Evolutionary conservation across 2,797 vertebrate species (phyloP).

Genomic region (Sebastes trivittatus): DNA sequence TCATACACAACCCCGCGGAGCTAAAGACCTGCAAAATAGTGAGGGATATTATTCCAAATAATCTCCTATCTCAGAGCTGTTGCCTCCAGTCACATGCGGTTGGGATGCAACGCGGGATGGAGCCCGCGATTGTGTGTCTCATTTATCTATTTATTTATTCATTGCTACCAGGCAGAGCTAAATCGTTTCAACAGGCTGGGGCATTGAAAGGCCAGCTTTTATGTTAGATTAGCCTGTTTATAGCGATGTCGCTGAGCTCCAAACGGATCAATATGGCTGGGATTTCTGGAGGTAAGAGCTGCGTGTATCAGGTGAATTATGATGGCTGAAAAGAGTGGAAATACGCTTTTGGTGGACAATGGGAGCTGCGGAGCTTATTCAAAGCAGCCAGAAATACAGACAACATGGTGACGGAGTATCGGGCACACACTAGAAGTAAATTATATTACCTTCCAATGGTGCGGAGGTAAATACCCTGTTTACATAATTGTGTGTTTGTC

Average conservation of each 20-base stretch:
- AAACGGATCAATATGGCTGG: slow-evolving; percentile 70
- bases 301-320: slow-evolving; percentile 61
- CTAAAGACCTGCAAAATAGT: slow-evolving; percentile 37
- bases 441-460: slow-evolving; percentile 39
- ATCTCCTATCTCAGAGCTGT: slow-evolving; percentile 49
- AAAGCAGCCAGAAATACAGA: slow-evolving; percentile 42
- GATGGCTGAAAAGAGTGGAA: slow-evolving; percentile 61
- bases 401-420: slow-evolving; percentile 16
- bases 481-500: slow-evolving; percentile 71
- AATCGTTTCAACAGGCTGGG: slow-evolving; percentile 69
- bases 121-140: slow-evolving; percentile 56
- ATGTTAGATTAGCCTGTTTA: slow-evolving; percentile 78
- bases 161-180: slow-evolving; percentile 71
- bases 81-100: slow-evolving; percentile 38
- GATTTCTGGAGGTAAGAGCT: slow-evolving; percentile 64
- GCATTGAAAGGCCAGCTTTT: slow-evolving; percentile 65
- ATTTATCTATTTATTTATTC: slow-evolving; percentile 81
- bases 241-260: slow-evolving; percentile 57
- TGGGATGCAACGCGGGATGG: slow-evolving; percentile 37
- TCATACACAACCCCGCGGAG: neutral
- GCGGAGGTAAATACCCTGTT: slow-evolving; percentile 70
- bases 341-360: slow-evolving; percentile 59
- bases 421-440: slow-evolving; percentile 37
- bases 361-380: slow-evolving; percentile 30
- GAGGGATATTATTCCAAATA: slow-evolving; percentile 47